Percentiles rank a stretch among this genome's conserved stretches.
Conservation (phyloP, 2,888 invertebrate species). For the Pyrrhia umbra region DNA sequence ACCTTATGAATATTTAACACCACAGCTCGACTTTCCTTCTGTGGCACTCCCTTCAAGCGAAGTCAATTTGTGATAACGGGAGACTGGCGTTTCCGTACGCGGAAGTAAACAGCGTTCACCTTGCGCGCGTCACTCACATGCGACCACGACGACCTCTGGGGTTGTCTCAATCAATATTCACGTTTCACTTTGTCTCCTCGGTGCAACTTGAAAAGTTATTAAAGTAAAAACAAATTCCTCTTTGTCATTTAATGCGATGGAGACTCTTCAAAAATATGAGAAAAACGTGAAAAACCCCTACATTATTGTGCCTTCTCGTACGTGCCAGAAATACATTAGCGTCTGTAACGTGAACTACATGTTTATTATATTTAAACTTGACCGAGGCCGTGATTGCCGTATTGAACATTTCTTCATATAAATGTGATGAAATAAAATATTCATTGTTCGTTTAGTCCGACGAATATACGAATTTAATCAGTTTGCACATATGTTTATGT, state of each 20-base stretch:
- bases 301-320: slow-evolving; percentile 4
- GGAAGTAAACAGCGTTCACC: slow-evolving; percentile 69
- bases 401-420: slow-evolving; percentile 41
- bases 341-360: slow-evolving; percentile 22
- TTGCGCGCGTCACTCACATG: slow-evolving; percentile 62
- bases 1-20: slow-evolving; percentile 84
- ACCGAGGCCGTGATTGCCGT: slow-evolving; percentile 56
- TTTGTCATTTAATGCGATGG: slow-evolving; percentile 16
- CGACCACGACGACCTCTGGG: slow-evolving; percentile 49
- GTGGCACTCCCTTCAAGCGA: slow-evolving; percentile 72
- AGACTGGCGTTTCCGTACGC: slow-evolving; percentile 68
- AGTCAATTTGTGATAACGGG: slow-evolving; percentile 75
- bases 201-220: slow-evolving; percentile 39
- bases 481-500: slow-evolving; percentile 24
- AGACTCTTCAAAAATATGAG: slow-evolving; percentile 17
- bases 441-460: slow-evolving; percentile 7
- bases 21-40: slow-evolving; percentile 83
- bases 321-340: slow-evolving; percentile 28
- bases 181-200: slow-evolving; percentile 56
- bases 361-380: slow-evolving; percentile 50
- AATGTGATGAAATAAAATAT: slow-evolving; percentile 37
- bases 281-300: neutral
- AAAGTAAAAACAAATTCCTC: slow-evolving; percentile 40
- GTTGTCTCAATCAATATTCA: slow-evolving; percentile 47
- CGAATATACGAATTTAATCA: slow-evolving; percentile 23